Conservation (phyloP, 2,888 invertebrate species). For the Nemoura dubitans region DNA sequence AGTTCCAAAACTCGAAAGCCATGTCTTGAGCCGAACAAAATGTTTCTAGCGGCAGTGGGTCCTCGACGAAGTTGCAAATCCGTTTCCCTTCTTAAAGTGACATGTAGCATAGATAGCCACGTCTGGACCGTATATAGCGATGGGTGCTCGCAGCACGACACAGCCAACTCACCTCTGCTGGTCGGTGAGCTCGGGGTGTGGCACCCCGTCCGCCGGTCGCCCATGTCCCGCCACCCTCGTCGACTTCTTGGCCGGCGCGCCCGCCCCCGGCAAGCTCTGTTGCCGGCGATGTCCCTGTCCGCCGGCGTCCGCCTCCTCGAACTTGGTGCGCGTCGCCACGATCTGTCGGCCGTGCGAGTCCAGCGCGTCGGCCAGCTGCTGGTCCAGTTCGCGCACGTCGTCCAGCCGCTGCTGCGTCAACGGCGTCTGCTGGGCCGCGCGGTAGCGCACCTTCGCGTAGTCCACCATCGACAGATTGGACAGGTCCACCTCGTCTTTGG, state of each 20-base stretch:
- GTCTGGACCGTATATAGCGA: too few species aligned
- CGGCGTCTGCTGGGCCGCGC: constrained; percentile 65
- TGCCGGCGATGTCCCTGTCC: constrained; percentile 50
- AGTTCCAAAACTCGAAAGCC: too few species aligned
- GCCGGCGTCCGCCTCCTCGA: constrained; percentile 52
- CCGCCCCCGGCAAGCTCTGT: constrained; percentile 1
- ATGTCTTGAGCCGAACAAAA: too few species aligned
- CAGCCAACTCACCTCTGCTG: constrained; percentile 64
- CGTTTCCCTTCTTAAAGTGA: too few species aligned
- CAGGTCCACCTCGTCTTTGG: constrained; percentile 56
- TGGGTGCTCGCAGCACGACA: too few species aligned
- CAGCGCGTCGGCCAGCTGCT: constrained; percentile 40
- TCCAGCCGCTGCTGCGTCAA: constrained; percentile 61
- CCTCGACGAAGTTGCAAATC: too few species aligned
- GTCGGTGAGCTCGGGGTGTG: constrained; percentile 68
- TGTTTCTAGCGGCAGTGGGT: too few species aligned
- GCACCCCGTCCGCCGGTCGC: constrained; percentile 42
- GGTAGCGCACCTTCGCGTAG: constrained; percentile 72
- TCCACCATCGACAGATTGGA: constrained; percentile 67
- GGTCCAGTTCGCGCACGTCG: constrained; percentile 57
- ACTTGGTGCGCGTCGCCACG: constrained; percentile 54
- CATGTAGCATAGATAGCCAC: too few species aligned
- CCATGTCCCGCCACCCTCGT: not conserved
- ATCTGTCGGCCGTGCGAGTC: constrained; percentile 38
- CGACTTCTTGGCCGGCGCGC: not conserved